Percentiles rank a stretch among this genome's conserved stretches.
Evolutionary conservation across 2,797 vertebrate species (phyloP).

Genomic region (Gallinago stenura): DNA sequence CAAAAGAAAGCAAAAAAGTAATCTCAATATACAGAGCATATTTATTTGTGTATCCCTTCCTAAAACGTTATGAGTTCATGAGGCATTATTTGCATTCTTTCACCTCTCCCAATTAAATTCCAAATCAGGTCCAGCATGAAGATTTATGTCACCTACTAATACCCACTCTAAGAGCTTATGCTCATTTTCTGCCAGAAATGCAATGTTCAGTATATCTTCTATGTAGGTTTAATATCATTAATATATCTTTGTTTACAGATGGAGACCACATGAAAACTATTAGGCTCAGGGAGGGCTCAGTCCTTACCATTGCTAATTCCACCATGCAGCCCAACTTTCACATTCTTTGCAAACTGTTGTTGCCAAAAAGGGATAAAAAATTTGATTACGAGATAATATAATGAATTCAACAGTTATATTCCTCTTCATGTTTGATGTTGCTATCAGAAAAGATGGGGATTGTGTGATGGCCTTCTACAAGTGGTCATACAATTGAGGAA

Average conservation of each 20-base stretch:
- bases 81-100: background rate
- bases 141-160: background rate
- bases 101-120: background rate
- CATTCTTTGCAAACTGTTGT: background rate
- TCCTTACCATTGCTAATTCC: background rate
- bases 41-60: background rate
- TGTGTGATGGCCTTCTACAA: background rate
- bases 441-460: background rate
- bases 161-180: background rate
- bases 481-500: background rate
- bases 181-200: background rate
- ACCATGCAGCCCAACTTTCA: background rate
- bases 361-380: background rate
- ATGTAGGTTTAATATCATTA: background rate
- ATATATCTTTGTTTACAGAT: background rate
- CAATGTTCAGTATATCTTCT: background rate
- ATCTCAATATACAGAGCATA: background rate
- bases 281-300: background rate
- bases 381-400: background rate
- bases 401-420: background rate
- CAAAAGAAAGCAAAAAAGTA: background rate
- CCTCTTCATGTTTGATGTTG: background rate
- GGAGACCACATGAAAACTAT: background rate
- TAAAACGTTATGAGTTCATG: background rate
- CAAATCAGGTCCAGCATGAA: background rate